Conservation (phyloP, 2,888 invertebrate genomes). For the Eulithis testata region DNA sequence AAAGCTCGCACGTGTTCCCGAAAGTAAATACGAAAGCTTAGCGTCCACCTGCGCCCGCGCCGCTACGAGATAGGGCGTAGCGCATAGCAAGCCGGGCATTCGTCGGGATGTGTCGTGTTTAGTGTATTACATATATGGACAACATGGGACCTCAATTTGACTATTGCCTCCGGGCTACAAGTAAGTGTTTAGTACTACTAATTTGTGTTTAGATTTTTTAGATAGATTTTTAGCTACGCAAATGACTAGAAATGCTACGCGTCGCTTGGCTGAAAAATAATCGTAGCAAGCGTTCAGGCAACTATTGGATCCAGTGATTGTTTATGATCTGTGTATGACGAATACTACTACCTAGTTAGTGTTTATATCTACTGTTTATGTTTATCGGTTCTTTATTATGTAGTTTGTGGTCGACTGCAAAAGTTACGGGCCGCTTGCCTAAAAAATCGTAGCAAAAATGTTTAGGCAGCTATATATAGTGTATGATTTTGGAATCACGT, state of each 20-base stretch:
- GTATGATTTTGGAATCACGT: no score
- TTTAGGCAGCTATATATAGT: no score
- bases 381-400: no score
- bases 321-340: not conserved
- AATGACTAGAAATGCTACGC: not conserved
- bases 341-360: no score
- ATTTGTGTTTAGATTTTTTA: not conserved
- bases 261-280: slow-evolving; percentile 10
- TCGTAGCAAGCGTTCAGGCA: not conserved
- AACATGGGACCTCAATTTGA: slow-evolving; percentile 81
- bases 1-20: slow-evolving; percentile 74
- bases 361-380: no score
- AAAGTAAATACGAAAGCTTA: slow-evolving; percentile 25
- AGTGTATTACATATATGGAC: slow-evolving; percentile 46
- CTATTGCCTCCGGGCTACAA: slow-evolving; percentile 78
- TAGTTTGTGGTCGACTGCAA: no score
- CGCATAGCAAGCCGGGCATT: slow-evolving; percentile 72
- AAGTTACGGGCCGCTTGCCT: no score
- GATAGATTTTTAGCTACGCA: no score
- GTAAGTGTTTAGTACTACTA: slow-evolving; percentile 59
- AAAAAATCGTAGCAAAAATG: no score
- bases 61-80: slow-evolving; percentile 50
- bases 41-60: slow-evolving; percentile 71
- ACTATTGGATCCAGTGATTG: not conserved
- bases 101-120: slow-evolving; percentile 79